These are phyloP conservation scores for Mystacornis crossleyi DNA, from an alignment of 2,113 vertebrate species.

Conservation along the genomic window DNA sequence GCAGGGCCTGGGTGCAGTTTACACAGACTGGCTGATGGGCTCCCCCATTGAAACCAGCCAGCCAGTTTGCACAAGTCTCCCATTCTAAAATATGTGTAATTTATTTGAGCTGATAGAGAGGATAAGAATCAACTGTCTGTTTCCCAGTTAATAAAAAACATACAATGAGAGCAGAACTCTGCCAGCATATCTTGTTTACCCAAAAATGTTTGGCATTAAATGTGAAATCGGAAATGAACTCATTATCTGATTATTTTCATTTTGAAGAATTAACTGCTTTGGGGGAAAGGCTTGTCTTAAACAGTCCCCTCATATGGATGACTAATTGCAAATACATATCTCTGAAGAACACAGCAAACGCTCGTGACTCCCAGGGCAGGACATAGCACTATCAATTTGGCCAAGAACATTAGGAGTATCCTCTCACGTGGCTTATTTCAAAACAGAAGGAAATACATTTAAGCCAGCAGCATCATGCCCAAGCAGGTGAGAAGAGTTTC, in stretches of 20 bases:
- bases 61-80: slow-evolving; percentile 52
- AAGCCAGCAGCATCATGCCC: not conserved
- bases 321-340: slow-evolving; percentile 63
- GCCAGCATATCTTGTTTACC: slow-evolving; percentile 76
- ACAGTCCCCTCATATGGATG: slow-evolving; percentile 42
- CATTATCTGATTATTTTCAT: slow-evolving; percentile 82
- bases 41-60: not conserved
- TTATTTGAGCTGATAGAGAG: slow-evolving; percentile 56
- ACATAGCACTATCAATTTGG: not conserved
- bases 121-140: slow-evolving; percentile 69
- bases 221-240: slow-evolving; percentile 79
- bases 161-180: slow-evolving; percentile 63
- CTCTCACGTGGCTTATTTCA: not conserved
- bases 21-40: not conserved
- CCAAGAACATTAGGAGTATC: not conserved
- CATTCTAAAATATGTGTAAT: slow-evolving; percentile 46
- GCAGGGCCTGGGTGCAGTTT: not conserved
- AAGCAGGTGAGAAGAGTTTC: not conserved
- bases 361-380: not conserved
- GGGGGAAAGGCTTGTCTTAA: slow-evolving; percentile 68
- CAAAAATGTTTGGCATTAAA: slow-evolving; percentile 75
- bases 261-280: slow-evolving; percentile 76
- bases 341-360: not conserved
- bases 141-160: slow-evolving; percentile 75
- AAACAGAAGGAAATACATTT: slow-evolving; percentile 32